Conservation (phyloP, 1,140 invertebrate species). For the Lamellibrachia luymesi region DNA sequence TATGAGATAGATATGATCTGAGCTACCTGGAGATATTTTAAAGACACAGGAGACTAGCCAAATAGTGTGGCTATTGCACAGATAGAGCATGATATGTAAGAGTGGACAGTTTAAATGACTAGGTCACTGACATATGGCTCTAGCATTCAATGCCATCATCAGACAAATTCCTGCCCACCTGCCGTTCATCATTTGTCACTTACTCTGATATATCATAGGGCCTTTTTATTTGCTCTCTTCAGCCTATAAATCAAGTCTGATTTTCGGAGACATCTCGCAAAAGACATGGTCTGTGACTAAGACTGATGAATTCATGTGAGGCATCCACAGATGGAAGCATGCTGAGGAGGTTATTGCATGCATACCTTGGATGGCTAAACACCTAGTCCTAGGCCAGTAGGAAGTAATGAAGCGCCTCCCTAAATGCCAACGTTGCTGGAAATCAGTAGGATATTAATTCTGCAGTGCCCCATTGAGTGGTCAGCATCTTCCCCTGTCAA, state of each 20-base stretch:
- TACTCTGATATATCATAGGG: not conserved
- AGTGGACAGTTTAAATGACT: too few relatives aligned
- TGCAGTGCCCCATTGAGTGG: not conserved
- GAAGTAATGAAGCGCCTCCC: not conserved
- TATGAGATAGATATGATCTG: too few relatives aligned
- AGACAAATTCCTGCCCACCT: not conserved
- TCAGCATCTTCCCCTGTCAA: not conserved
- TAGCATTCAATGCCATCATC: not conserved
- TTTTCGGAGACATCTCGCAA: not conserved
- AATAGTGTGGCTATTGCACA: too few relatives aligned
- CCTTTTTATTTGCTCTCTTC: not conserved
- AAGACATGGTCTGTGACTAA: not conserved
- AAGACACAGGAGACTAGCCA: too few relatives aligned
- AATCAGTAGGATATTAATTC: not conserved
- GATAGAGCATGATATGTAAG: too few relatives aligned
- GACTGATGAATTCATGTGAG: not conserved
- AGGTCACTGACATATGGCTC: not conserved
- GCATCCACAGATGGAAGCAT: not conserved
- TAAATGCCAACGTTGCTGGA: not conserved
- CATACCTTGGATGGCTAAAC: not conserved
- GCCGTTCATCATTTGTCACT: not conserved
- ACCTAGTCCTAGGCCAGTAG: not conserved
- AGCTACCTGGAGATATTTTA: too few relatives aligned
- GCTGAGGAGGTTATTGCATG: not conserved
- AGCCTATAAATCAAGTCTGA: not conserved